Base-by-base conservation (phyloP, 2,888 invertebrate genomes). In the Polylopha cassiicola region DNA sequence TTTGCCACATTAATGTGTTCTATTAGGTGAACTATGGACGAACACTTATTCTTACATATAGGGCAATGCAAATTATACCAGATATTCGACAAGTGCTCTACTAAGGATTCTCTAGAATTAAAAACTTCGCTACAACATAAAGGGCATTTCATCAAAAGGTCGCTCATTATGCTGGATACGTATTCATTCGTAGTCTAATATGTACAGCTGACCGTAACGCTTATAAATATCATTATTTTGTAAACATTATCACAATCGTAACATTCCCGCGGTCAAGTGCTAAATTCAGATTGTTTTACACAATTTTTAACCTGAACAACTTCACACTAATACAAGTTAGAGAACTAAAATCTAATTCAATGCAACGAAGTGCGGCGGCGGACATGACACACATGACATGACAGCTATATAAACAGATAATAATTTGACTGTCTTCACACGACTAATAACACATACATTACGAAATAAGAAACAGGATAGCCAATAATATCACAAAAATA, bases 111-210 rank as follows among this genome's bases (percentile, higher is more conserved):
- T 46, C 86, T 87, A 39, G 87, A 87, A 44, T 73, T 64, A 74
- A 91, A 91, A 39, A 80, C 86, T 62, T 88, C 87, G 44, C 86
- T 86, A 58, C 91, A 91, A 65, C 91, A 91, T 63, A 91, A 77
- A 21, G 91, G 90, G 53, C 91, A 91, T 47, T 65, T 78, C 62
- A 58, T 86, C 60, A 52, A 61, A 65, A 61, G 54, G 37, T 85
- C 81, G 62, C 84, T 88, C 89, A 89, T 89, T 58, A 54, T 75
- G 50, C 42, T 52, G 36, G 20, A 47, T 38, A 23, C 26, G 37
- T 32, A 34, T 47, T 42, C 32, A 39, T 47, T 45, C 33, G 33
- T 13, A 37, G 39, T 39, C 20, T 26, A 43, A 34, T 38, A 24
- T 24, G 32, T 29, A 36, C 36, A 43, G 15, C 2, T 39, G 33